These are phyloP conservation scores for Rotaria sp. DNA, from an alignment of 2,888 invertebrate species.

Conservation along the genomic window DNA sequence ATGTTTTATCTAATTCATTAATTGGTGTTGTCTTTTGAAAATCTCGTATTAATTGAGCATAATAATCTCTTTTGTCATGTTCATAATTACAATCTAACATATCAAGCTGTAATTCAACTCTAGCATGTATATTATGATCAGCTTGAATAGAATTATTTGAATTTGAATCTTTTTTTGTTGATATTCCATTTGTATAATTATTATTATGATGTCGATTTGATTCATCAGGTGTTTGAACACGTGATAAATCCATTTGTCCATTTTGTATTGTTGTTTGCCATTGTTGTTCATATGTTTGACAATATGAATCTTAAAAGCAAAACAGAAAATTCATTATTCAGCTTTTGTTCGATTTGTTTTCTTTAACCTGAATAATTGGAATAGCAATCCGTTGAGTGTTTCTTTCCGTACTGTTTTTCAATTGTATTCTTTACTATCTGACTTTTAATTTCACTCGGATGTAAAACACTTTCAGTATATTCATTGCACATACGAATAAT, in stretches of 20 bases:
- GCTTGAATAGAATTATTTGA: background rate
- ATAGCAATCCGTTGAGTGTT: background rate
- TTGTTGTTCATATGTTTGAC: constrained; percentile 7
- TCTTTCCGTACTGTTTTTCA: background rate
- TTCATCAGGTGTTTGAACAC: background rate
- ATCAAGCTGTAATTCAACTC: background rate
- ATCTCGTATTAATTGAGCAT: background rate
- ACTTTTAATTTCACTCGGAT: background rate
- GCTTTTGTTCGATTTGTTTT: background rate
- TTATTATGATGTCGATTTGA: background rate
- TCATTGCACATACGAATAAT: background rate
- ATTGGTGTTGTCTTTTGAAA: background rate
- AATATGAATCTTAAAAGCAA: background rate
- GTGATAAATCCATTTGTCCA: background rate
- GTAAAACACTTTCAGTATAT: background rate
- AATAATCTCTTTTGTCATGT: background rate
- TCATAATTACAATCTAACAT: constrained; percentile 1
- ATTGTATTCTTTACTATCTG: background rate
- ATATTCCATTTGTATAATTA: background rate
- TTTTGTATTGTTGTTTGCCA: constrained; percentile 19
- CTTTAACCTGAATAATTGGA: background rate
- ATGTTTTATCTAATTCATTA: background rate
- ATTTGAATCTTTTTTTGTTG: background rate
- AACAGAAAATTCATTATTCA: background rate
- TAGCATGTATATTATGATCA: background rate